Conservation (phyloP, 1,140 invertebrate genomes). For the Drosophila sulfurigaster region DNA sequence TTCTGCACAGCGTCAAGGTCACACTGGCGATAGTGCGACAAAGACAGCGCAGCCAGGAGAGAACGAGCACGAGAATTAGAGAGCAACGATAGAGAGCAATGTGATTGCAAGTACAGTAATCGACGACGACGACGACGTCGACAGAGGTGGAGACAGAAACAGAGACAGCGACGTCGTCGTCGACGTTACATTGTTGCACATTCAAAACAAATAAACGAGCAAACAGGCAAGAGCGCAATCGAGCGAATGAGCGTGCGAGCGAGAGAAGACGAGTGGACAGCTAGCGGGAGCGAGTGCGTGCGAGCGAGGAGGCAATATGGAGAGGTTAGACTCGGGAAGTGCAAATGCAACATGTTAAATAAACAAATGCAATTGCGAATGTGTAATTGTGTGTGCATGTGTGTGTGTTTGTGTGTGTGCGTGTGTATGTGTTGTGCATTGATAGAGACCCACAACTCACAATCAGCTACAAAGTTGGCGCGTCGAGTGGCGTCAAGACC, state of each 20-base stretch:
- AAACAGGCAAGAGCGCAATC: slow-evolving; percentile 30
- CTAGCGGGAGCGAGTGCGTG: neutral
- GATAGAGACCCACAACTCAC: slow-evolving; percentile 38
- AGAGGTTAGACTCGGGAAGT: slow-evolving; percentile 21
- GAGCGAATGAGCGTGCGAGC: slow-evolving; percentile 6
- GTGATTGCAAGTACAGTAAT: slow-evolving; percentile 46
- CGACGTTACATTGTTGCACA: slow-evolving; percentile 57
- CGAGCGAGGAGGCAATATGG: neutral
- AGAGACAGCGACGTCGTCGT: slow-evolving; percentile 13
- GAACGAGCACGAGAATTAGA: slow-evolving; percentile 6
- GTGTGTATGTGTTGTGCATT: slow-evolving; percentile 23
- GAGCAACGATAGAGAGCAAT: slow-evolving; percentile 7
- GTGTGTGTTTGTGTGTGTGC: slow-evolving; percentile 1
- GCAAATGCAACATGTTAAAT: slow-evolving; percentile 73
- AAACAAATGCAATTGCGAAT: slow-evolving; percentile 49
- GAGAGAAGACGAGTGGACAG: neutral
- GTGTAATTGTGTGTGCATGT: slow-evolving; percentile 1
- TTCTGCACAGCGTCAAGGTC: slow-evolving; percentile 69
- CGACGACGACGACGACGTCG: slow-evolving; percentile 30
- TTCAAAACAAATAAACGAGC: slow-evolving; percentile 53
- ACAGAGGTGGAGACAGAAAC: neutral
- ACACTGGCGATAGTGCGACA: slow-evolving; percentile 13
- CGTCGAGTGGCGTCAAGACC: slow-evolving; percentile 61
- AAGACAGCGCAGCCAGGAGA: neutral
- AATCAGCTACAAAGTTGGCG: slow-evolving; percentile 62